Evolutionary conservation across 2,888 invertebrate genomes (phyloP).

Genomic region (Microplitis manilae): DNA sequence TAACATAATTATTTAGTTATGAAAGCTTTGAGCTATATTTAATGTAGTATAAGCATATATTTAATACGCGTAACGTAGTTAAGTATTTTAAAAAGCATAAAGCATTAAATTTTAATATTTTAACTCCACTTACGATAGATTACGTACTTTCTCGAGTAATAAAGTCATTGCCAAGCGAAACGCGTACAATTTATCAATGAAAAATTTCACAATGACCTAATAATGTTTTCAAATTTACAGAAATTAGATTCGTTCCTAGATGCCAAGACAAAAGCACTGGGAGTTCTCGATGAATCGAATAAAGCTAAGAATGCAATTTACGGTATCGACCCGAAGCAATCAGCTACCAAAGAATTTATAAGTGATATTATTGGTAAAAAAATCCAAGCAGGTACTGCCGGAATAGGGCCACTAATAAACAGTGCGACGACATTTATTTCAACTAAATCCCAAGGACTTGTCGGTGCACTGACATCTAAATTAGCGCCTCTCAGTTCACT

Average conservation of each 20-base stretch:
- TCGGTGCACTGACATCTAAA: conserved; percentile 62
- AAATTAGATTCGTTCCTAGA: conserved; percentile 88
- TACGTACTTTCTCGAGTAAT: conserved; percentile 1
- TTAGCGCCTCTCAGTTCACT: conserved; percentile 72
- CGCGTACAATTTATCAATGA: background rate
- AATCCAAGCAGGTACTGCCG: conserved; percentile 77
- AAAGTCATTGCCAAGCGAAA: background rate
- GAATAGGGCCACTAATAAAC: conserved; percentile 75
- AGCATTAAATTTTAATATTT: conserved; percentile 6
- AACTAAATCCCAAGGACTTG: conserved; percentile 58
- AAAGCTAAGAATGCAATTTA: conserved; percentile 84
- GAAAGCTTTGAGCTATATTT: background rate
- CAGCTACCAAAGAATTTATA: conserved; percentile 75
- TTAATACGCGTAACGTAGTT: too few species aligned
- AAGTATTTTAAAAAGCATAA: background rate
- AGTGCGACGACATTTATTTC: conserved; percentile 76
- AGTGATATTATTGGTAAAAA: conserved; percentile 80
- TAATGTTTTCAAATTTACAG: conserved; percentile 71
- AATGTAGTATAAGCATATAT: background rate
- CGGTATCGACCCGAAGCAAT: conserved; percentile 80
- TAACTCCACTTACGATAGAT: conserved; percentile 16
- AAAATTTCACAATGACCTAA: conserved; percentile 3
- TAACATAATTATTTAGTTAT: conserved; percentile 13
- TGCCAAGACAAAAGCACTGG: conserved; percentile 82
- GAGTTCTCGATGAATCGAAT: conserved; percentile 81